These are phyloP conservation scores for Papilio machaon DNA, from an alignment of 1,140 invertebrate genomes.

Conservation along the genomic window DNA sequence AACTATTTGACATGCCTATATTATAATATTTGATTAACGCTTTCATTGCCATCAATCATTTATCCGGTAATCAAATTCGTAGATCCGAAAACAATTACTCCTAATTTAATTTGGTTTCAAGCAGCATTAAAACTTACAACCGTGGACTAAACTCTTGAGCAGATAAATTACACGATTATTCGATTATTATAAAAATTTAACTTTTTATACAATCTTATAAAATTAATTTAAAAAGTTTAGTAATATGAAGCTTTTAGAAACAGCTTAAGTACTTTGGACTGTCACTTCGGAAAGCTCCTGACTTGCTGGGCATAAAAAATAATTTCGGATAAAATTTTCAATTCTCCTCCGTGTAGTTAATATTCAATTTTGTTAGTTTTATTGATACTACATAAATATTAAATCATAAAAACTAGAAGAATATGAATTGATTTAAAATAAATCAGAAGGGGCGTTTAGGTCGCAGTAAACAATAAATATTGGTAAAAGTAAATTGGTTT, in stretches of 20 bases:
- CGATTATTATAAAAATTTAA: background rate
- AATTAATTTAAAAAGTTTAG: background rate
- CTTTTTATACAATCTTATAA: no score
- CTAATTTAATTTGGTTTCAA: background rate
- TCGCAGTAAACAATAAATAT: background rate
- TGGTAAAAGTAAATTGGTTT: background rate
- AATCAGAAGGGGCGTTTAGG: background rate
- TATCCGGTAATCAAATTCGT: background rate
- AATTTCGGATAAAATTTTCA: background rate
- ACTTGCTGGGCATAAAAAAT: background rate
- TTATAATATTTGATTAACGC: background rate
- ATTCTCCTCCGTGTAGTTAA: background rate
- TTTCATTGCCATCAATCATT: background rate
- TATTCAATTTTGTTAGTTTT: background rate
- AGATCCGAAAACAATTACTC: conserved; percentile 1
- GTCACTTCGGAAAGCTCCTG: background rate
- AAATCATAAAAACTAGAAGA: background rate
- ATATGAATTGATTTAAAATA: background rate
- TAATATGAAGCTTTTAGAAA: background rate
- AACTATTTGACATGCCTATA: background rate
- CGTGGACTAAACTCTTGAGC: background rate
- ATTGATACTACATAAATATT: no score
- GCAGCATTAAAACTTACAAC: background rate
- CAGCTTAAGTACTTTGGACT: background rate
- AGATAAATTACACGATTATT: background rate